These are phyloP conservation scores for Donacobius atricapilla DNA, from an alignment of 2,113 vertebrate genomes.

Conservation along the genomic window DNA sequence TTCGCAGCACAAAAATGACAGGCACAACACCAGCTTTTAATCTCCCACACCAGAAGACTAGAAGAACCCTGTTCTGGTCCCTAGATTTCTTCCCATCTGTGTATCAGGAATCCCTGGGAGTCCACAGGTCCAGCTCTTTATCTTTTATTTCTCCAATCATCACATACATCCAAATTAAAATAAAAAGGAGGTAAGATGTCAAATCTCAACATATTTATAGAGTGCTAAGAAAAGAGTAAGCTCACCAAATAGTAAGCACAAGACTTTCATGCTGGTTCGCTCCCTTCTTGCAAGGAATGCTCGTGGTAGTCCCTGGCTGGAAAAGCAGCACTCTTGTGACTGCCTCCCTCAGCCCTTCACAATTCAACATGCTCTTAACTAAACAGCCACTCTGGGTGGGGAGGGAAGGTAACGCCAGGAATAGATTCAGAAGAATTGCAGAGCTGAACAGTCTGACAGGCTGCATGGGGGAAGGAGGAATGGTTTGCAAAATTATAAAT, in stretches of 20 bases:
- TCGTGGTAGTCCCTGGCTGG: background rate
- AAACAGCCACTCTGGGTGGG: background rate
- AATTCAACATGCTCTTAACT: background rate
- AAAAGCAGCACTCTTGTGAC: accelerated
- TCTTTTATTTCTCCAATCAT: background rate
- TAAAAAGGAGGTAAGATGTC: background rate
- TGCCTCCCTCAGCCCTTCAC: background rate
- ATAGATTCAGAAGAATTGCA: background rate
- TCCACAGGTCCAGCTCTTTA: background rate
- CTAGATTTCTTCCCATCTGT: background rate
- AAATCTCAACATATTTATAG: background rate
- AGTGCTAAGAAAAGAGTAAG: background rate
- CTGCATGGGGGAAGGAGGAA: background rate
- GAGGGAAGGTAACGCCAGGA: background rate
- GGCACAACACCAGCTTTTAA: background rate
- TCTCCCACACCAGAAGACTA: background rate
- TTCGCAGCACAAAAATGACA: background rate
- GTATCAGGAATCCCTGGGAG: background rate
- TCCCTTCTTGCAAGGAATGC: background rate
- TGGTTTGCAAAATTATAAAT: background rate
- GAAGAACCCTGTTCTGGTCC: background rate
- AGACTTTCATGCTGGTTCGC: background rate
- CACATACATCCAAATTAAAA: background rate
- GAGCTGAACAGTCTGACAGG: background rate
- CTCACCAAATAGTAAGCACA: background rate